Evolutionary conservation across 2,113 vertebrate genomes (phyloP), one percentile per base, ranked within the genome.

Genomic region (Sinosuthora webbiana): DNA sequence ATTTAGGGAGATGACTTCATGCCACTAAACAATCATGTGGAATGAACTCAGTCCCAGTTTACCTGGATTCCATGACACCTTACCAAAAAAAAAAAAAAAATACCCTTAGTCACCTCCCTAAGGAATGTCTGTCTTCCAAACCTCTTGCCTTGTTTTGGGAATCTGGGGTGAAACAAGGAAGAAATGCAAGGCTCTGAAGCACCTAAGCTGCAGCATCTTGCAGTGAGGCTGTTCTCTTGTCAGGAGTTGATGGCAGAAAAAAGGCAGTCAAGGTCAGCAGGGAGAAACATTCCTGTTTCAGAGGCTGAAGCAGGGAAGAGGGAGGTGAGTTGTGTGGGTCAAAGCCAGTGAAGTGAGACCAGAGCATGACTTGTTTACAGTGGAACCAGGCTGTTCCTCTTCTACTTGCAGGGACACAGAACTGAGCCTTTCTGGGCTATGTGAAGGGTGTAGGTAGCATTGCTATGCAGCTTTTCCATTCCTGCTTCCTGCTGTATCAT

Each of bases 181-280:
- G 50, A 87, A 53, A 19, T 33, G 14, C 21, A 83, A 87, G 31
- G 33, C 59, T 89, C 11, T 68, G 35, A 67, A 69, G 84, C 45
- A 49, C 22, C 44, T 57, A 28, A 64, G 25, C 49, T 62, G 74
- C 84, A 81, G 52, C 37, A 57, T 81, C 37, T 86, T 93, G 92
- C 35, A 74, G 28, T 49, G 52, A 83, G 35, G 28, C 56, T 90
- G 49, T 24, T 83, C 4, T 44, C 33, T 23, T 52, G 25, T 90
- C 19, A 60, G 76, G n/a, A 81, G 31, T 73, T 56, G 52, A 21
- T 63, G 31, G 50, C 31, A 80, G 85, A 77, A 83, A 47, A 62
- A 71, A 83, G 18, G 28, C 71, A 68, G 83, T 90, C 76, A 93
- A 93, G 93, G 93, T 93, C 92, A 96, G 50, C 56, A 65, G 65